These are phyloP conservation scores for Lepidurus apus DNA, from an alignment of 1,140 invertebrate genomes.

Conservation along the genomic window DNA sequence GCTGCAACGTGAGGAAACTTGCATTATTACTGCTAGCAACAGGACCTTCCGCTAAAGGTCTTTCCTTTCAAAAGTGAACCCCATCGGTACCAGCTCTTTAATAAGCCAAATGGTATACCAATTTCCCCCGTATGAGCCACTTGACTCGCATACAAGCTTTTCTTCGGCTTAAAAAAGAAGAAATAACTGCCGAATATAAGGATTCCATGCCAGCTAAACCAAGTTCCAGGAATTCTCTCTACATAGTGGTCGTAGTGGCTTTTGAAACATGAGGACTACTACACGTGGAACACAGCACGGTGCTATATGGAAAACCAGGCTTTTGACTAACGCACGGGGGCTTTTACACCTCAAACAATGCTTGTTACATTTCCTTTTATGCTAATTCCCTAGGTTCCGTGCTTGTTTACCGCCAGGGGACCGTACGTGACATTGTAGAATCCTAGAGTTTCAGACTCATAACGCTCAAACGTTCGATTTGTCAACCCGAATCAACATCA, in stretches of 20 bases:
- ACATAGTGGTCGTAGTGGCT: neutral
- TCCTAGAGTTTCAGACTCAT: neutral
- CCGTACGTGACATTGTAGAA: neutral
- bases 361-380: neutral
- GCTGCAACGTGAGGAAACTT: slow-evolving; percentile 15
- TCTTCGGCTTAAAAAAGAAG: neutral
- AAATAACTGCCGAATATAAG: neutral
- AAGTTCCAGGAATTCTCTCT: neutral
- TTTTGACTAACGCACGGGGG: neutral
- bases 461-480: too few species aligned
- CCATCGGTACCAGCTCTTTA: neutral
- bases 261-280: too few species aligned
- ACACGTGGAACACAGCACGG: too few species aligned
- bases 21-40: slow-evolving; percentile 19
- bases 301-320: neutral
- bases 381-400: neutral
- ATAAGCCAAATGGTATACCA: neutral
- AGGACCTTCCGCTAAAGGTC: neutral
- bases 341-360: neutral
- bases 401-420: neutral
- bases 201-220: neutral
- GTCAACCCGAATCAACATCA: too few species aligned
- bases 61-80: slow-evolving; percentile 11
- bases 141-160: neutral
- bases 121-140: neutral